Percentiles rank a stretch among this genome's conserved stretches.
These are phyloP conservation scores for Coregonus clupeaformis DNA, from an alignment of 2,113 vertebrate species.

Conservation along the genomic window DNA sequence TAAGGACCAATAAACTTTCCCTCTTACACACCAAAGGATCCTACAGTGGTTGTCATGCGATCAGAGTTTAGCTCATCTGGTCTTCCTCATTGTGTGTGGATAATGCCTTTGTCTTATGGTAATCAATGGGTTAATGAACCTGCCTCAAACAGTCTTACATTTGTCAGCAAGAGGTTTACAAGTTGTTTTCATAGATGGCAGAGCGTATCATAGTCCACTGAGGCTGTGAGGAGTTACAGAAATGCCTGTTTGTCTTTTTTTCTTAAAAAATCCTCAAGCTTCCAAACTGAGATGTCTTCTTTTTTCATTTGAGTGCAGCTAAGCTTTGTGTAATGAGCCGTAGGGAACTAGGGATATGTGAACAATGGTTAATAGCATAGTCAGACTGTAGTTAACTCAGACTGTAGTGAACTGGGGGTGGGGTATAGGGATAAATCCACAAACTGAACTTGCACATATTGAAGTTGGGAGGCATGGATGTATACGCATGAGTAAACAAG, in stretches of 20 bases:
- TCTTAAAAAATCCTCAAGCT: background rate
- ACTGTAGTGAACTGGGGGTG: background rate
- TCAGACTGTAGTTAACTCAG: background rate
- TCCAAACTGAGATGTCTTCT: background rate
- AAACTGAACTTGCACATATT: background rate
- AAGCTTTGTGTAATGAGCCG: background rate
- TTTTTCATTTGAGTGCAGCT: background rate
- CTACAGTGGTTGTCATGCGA: slow-evolving; percentile 26
- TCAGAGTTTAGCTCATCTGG: slow-evolving; percentile 12
- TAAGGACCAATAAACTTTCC: slow-evolving; percentile 17
- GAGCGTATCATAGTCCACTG: background rate
- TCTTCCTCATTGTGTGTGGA: slow-evolving; percentile 8
- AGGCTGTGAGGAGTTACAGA: background rate
- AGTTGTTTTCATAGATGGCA: background rate
- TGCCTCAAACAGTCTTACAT: background rate
- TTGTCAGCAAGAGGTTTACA: background rate
- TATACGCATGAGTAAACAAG: no score
- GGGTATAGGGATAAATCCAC: no score
- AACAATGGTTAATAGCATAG: background rate
- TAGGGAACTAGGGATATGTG: background rate
- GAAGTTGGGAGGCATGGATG: background rate
- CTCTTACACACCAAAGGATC: slow-evolving; percentile 13
- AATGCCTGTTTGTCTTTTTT: background rate
- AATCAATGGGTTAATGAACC: background rate
- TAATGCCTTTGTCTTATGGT: background rate